Conservation (phyloP, 2,113 vertebrate species). For the Trichechus manatus region DNA sequence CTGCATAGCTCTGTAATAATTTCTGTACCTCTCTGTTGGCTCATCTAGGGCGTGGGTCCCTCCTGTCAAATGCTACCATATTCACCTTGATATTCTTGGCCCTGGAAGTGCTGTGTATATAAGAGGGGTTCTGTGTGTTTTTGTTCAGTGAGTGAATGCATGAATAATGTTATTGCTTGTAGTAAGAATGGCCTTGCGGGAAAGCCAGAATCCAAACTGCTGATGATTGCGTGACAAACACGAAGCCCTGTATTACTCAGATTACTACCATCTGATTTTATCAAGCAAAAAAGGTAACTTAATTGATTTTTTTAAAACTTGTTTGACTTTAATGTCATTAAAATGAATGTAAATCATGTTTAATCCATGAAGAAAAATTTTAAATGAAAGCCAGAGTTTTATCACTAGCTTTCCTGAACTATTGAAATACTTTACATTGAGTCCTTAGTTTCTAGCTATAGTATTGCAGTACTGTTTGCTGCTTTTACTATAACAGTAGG, state of each 20-base stretch:
- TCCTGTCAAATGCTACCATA: constrained; percentile 11
- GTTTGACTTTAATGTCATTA: constrained; percentile 37
- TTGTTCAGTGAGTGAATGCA: constrained; percentile 54
- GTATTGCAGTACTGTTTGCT: not conserved
- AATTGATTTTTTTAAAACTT: constrained; percentile 34
- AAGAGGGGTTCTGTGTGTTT: constrained; percentile 40
- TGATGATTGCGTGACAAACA: constrained; percentile 42
- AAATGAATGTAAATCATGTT: constrained; percentile 46
- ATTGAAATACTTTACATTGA: constrained; percentile 35
- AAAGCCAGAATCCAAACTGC: constrained; percentile 5
- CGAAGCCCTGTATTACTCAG: not conserved
- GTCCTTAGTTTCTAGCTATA: constrained; percentile 32
- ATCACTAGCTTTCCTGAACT: constrained; percentile 6
- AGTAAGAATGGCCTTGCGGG: constrained; percentile 45
- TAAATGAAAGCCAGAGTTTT: constrained; percentile 46
- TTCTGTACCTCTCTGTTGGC: not conserved
- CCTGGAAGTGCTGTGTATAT: not conserved
- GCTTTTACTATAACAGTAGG: constrained; percentile 34
- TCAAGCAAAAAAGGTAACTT: constrained; percentile 20
- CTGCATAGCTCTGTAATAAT: constrained; percentile 4
- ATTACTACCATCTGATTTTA: constrained; percentile 54
- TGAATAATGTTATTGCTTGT: constrained; percentile 55
- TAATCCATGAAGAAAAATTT: constrained; percentile 37
- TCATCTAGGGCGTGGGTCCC: not conserved
- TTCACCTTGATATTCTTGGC: constrained; percentile 60